Conservation (phyloP, 2,797 vertebrate genomes). For the Artibeus lituratus region DNA sequence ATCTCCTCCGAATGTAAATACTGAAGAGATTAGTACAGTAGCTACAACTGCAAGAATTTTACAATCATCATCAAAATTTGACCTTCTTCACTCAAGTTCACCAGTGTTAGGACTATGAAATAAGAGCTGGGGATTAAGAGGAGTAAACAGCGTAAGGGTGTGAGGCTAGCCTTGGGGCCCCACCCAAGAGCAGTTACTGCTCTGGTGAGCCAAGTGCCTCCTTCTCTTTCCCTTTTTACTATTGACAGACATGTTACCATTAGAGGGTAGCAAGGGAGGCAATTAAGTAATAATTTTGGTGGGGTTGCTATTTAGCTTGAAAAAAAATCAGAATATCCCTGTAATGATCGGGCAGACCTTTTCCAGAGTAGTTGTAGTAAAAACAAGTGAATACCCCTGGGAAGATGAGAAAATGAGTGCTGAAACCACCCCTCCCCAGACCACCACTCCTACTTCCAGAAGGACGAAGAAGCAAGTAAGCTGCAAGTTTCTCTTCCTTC, state of each 20-base stretch:
- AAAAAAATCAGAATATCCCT: not conserved
- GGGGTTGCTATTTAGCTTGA: not conserved
- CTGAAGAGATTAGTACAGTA: not conserved
- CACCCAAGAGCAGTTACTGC: not conserved
- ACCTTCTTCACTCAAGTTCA: not conserved
- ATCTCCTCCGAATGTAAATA: conserved; percentile 5
- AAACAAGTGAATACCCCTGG: not conserved
- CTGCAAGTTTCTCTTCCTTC: not conserved
- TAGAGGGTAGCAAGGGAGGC: not conserved
- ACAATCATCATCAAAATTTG: not conserved
- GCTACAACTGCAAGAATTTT: conserved; percentile 11
- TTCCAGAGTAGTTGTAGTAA: not conserved
- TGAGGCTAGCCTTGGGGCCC: not conserved
- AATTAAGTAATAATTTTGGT: not conserved
- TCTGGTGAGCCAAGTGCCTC: not conserved
- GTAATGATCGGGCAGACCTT: not conserved
- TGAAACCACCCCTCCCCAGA: not conserved
- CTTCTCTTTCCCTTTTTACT: not conserved
- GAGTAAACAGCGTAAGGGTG: not conserved
- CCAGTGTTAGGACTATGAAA: not conserved
- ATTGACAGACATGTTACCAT: not conserved
- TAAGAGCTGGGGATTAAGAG: not conserved
- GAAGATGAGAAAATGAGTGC: not conserved
- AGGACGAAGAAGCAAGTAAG: not conserved
- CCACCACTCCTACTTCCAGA: not conserved